Conservation (phyloP, 1,140 invertebrate species). For the Olivierus martensii region DNA sequence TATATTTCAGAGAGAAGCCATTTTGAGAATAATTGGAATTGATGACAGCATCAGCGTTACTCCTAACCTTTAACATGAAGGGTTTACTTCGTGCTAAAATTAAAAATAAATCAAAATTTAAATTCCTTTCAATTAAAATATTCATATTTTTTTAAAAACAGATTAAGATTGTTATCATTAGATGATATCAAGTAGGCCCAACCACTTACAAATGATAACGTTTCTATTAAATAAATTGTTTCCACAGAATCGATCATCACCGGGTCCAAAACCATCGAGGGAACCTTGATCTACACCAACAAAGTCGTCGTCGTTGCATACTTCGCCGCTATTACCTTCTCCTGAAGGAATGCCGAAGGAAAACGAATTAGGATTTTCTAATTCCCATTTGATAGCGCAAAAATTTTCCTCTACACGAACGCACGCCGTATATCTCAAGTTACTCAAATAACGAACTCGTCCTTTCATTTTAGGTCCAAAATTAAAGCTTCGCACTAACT, state of each 20-base stretch:
- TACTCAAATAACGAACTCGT: slow-evolving; percentile 59
- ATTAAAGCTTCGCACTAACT: slow-evolving; percentile 41
- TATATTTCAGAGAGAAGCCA: slow-evolving; percentile 20
- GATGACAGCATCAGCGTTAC: slow-evolving; percentile 19
- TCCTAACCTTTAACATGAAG: slow-evolving; percentile 21
- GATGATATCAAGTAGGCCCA: not conserved
- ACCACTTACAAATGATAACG: slow-evolving; percentile 21
- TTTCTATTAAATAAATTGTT: slow-evolving; percentile 20
- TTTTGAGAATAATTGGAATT: slow-evolving; percentile 19
- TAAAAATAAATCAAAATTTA: slow-evolving; percentile 7
- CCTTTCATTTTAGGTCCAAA: slow-evolving; percentile 33
- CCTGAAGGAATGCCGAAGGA: slow-evolving; percentile 16
- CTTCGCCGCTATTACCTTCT: slow-evolving; percentile 28
- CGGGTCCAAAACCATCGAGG: slow-evolving; percentile 18
- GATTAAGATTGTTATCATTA: not conserved
- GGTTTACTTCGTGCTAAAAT: slow-evolving; percentile 22
- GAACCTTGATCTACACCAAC: slow-evolving; percentile 64
- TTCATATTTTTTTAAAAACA: no score
- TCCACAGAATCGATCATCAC: slow-evolving; percentile 23
- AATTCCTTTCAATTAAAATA: no score
- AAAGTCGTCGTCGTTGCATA: slow-evolving; percentile 77
- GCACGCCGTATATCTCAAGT: slow-evolving; percentile 76
- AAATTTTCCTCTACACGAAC: slow-evolving; percentile 70
- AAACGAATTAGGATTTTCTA: slow-evolving; percentile 19
- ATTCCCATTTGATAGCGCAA: slow-evolving; percentile 48